These are phyloP conservation scores for Ailuropoda melanoleuca DNA, from an alignment of 2,113 vertebrate species.

Conservation along the genomic window DNA sequence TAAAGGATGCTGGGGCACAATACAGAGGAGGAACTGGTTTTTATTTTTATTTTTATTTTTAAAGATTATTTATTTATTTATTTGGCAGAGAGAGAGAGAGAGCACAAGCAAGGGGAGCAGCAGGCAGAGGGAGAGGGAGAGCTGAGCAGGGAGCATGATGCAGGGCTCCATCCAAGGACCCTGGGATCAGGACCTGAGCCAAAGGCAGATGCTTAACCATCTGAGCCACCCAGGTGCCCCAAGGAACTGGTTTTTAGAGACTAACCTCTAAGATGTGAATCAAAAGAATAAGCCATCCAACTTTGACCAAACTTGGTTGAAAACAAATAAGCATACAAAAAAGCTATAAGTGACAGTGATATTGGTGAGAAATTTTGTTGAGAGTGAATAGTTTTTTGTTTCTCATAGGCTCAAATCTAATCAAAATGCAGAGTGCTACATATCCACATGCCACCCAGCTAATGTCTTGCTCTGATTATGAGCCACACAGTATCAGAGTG, in stretches of 20 bases:
- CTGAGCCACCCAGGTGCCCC: no score
- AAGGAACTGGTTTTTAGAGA: not conserved
- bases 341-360: not conserved
- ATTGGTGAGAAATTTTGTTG: not conserved
- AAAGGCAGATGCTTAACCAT: no score
- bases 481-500: not conserved
- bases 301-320: not conserved
- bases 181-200: no score
- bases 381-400: not conserved
- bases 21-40: not conserved
- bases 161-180: no score
- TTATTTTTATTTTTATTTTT: not conserved
- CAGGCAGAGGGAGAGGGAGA: no score
- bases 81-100: no score
- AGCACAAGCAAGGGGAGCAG: no score
- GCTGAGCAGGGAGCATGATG: no score
- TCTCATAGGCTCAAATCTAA: not conserved
- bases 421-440: not conserved
- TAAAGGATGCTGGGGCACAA: not conserved
- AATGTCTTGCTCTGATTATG: not conserved
- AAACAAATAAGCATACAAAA: not conserved
- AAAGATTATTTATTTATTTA: no score
- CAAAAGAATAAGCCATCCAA: not conserved
- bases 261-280: not conserved
- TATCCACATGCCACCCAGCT: not conserved